Conservation (phyloP, 2,888 invertebrate species). For the Brassicogethes aeneus region DNA sequence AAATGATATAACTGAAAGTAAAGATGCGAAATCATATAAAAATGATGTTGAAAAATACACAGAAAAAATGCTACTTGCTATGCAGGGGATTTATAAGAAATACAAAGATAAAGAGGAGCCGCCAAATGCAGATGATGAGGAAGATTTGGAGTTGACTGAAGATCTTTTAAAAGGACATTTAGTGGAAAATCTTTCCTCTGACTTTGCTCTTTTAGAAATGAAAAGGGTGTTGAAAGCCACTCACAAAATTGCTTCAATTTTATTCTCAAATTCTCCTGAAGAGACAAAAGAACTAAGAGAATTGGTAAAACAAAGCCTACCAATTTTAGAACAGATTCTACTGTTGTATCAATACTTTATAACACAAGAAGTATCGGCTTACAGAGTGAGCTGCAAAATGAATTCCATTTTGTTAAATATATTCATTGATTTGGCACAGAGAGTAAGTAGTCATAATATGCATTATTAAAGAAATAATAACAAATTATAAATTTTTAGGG, state of each 20-base stretch:
- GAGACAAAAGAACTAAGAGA: constrained; percentile 23
- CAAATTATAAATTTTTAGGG: constrained; percentile 49
- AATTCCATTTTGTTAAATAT: constrained; percentile 72
- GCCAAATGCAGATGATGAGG: constrained; percentile 29
- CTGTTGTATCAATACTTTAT: constrained; percentile 71
- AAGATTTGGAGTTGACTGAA: constrained; percentile 46
- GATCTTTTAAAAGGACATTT: constrained; percentile 60
- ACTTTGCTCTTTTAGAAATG: constrained; percentile 52
- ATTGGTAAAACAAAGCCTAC: constrained; percentile 39
- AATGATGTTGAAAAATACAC: constrained; percentile 16
- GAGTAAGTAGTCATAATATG: constrained; percentile 39
- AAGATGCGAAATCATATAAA: constrained; percentile 4
- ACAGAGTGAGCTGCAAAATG: constrained; percentile 75
- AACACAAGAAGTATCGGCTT: constrained; percentile 67
- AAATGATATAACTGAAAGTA: constrained; percentile 9
- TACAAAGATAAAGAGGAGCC: constrained; percentile 10
- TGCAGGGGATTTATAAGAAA: constrained; percentile 27
- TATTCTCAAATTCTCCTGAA: constrained; percentile 38
- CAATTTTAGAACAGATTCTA: constrained; percentile 69
- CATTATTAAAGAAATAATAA: constrained; percentile 1
- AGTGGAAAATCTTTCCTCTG: constrained; percentile 51
- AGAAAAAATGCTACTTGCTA: constrained; percentile 17
- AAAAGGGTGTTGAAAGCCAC: constrained; percentile 33
- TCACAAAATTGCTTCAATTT: constrained; percentile 34
- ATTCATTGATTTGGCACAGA: constrained; percentile 73